Evolutionary conservation across 53 echinoderm and acorn worm species (phyloP), one percentile per base, ranked within the genome.

Genomic region (Patiria pectinifera): DNA sequence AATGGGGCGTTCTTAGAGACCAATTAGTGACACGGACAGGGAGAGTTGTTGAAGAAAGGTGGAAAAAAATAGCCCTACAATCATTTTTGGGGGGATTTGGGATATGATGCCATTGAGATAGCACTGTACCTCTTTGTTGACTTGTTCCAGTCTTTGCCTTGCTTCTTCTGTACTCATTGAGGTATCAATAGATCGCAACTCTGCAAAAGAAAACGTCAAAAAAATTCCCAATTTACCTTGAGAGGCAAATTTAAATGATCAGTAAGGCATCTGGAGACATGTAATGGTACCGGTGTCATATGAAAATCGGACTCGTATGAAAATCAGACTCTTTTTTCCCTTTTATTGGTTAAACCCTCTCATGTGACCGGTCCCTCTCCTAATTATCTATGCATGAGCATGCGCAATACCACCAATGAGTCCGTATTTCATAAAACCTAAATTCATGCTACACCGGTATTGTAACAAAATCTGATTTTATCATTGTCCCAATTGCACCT

Each of bases 91-190:
- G 35, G 35, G 35, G 1, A 35, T 35, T 35, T 35, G 35, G 35
- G 35, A 35, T 35, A 35, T 35, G 35, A 35, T 35, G 35, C 35
- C 35, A 35, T 44, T 21, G 9, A 87, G 5, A 85, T 12, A 19
- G 62, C 6, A 59, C 92, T 72, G 53, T 75, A 98, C 98, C 98
- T 96, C 90, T 82, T 87, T 45, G 69, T 92, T 87, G n/a, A 98
- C 83, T 59, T 95, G 86, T 35, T 93, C 62, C 18, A 98, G 78
- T 85, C 91, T 78, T 66, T 92, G 74, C 45, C 87, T 92, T 6
- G 96, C 98, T 69, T 95, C 95, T 48, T 96, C 95, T 71, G 95
- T 96, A 45, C 94, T 98, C 60, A 98, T 84, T 2, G 96, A 94
- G 46, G 94, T 94, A 76, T 95, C 95, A 69, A 98, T 85, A 44